These are phyloP conservation scores for Equus quagga DNA, from an alignment of 2,113 vertebrate species.

Conservation along the genomic window DNA sequence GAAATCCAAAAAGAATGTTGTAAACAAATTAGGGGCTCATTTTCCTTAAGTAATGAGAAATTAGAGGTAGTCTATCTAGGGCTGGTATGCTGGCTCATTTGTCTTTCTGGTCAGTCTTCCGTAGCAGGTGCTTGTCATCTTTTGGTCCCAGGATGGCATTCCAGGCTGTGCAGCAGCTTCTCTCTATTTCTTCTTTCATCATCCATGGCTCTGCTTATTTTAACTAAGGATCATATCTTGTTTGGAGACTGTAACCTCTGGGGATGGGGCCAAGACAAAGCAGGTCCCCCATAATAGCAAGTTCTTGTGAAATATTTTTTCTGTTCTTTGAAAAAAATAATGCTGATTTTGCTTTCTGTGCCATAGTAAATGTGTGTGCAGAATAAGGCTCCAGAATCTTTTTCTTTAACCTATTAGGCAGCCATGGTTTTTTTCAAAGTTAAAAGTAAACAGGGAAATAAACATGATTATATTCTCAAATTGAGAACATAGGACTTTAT, in stretches of 20 bases:
- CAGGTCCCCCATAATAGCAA: not conserved
- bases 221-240: not conserved
- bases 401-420: constrained; percentile 4
- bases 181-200: not conserved
- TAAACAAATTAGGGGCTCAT: not conserved
- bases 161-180: not conserved
- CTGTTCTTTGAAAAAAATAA: constrained; percentile 40
- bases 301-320: constrained; percentile 36
- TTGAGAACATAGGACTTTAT: constrained; percentile 43
- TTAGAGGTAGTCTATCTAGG: not conserved
- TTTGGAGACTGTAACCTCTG: constrained; percentile 43
- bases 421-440: not conserved
- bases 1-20: not conserved
- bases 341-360: constrained; percentile 29
- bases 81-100: not conserved
- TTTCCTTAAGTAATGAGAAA: constrained; percentile 36
- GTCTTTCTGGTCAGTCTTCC: constrained; percentile 8
- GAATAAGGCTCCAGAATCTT: not conserved
- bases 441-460: not conserved
- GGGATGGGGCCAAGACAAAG: not conserved
- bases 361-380: constrained; percentile 28
- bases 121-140: not conserved
- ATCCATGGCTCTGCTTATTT: not conserved
- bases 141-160: not conserved
- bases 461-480: constrained; percentile 40